phyloP scores from a whole-genome alignment of 2,113 vertebrate species.

The Corvus moneduloides region DNA sequence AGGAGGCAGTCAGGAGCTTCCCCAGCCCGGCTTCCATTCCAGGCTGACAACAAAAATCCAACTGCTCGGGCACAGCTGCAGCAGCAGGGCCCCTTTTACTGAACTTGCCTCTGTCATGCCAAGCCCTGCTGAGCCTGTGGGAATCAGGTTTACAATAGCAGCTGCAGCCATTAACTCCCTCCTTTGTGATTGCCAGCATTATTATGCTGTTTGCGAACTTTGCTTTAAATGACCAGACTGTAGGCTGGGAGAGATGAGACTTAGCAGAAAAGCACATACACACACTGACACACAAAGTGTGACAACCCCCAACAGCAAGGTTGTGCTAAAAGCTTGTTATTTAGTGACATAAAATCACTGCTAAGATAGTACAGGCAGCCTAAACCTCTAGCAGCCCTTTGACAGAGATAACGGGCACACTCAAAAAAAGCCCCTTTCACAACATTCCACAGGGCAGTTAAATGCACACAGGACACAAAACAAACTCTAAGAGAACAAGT shows the following conservation, averaged over 20 bases:
- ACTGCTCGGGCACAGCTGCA: slow-evolving; percentile 29
- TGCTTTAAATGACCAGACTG: not conserved
- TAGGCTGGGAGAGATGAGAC: slow-evolving; percentile 20
- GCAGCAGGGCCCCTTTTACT: slow-evolving; percentile 28
- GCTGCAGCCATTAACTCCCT: slow-evolving; percentile 51
- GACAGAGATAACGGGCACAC: not conserved
- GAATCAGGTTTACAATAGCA: slow-evolving; percentile 68
- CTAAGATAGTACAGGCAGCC: not conserved
- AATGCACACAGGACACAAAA: not conserved
- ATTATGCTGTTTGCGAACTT: slow-evolving; percentile 57
- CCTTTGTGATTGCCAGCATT: slow-evolving; percentile 70
- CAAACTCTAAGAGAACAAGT: not conserved
- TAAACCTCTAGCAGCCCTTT: not conserved
- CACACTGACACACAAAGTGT: not conserved
- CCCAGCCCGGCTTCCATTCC: not conserved
- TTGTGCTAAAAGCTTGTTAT: slow-evolving; percentile 24
- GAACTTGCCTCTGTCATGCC: slow-evolving; percentile 34
- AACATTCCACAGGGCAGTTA: not conserved
- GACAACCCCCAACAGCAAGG: slow-evolving; percentile 21
- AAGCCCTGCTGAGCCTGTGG: slow-evolving; percentile 65
- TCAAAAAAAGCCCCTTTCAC: not conserved
- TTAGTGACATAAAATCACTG: slow-evolving; percentile 32
- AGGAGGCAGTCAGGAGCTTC: not conserved
- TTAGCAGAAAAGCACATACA: not conserved
- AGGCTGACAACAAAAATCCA: not conserved